A percentile compares a stretch with the other conserved stretches of the same genome.
Conservation (phyloP, 2,888 invertebrate species). For the Cephonodes hylas region DNA sequence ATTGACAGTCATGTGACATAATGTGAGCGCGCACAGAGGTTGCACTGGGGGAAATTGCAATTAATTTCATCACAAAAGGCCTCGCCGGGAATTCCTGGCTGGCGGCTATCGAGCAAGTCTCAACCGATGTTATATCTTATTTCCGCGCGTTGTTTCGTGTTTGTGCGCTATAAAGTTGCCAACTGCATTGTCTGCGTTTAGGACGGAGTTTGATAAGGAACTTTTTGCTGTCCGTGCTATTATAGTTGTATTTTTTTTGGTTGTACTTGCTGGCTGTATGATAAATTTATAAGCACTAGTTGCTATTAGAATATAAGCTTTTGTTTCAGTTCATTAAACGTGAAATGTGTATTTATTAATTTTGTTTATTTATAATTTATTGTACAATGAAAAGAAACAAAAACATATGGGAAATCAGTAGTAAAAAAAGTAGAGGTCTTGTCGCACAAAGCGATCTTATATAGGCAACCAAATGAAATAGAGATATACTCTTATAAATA, state of each 20-base stretch:
- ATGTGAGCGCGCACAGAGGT: slow-evolving; percentile 27
- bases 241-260: neutral
- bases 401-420: no score
- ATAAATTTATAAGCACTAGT: no score
- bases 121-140: neutral
- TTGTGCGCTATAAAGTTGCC: neutral
- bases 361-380: no score
- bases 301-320: no score
- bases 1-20: slow-evolving; percentile 17
- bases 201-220: neutral
- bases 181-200: neutral
- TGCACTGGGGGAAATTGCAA: slow-evolving; percentile 67
- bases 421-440: no score
- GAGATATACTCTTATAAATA: no score
- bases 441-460: no score
- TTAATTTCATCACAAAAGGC: slow-evolving; percentile 72
- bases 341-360: no score
- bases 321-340: no score
- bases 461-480: no score
- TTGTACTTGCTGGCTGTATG: neutral
- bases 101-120: neutral
- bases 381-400: no score
- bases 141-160: neutral
- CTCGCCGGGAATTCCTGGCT: slow-evolving; percentile 35
- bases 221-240: neutral